A percentile compares a stretch with the other conserved stretches of the same genome.
Evolutionary conservation across 2,113 vertebrate genomes (phyloP).

Genomic region (Fregetta grallaria): DNA sequence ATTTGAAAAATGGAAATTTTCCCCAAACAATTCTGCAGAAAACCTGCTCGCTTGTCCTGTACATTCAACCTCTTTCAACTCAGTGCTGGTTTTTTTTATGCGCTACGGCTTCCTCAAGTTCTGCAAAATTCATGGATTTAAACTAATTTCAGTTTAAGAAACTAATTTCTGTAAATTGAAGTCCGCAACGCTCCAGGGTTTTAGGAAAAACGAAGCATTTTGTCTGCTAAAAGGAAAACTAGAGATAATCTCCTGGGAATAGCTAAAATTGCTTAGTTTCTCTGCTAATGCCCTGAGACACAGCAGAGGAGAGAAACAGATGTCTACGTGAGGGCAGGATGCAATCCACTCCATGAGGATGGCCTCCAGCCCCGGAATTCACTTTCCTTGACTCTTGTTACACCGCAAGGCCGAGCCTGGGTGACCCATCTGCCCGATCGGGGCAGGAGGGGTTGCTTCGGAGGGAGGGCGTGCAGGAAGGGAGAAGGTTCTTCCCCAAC

Average conservation of each 20-base stretch:
- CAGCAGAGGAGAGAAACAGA: background rate
- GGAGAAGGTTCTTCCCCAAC: background rate
- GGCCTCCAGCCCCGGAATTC: background rate
- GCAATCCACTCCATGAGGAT: background rate
- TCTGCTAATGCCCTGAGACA: background rate
- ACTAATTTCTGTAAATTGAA: background rate
- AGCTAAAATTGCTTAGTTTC: background rate
- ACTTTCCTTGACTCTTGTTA: background rate
- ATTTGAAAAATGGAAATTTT: background rate
- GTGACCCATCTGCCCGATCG: rapidly evolving
- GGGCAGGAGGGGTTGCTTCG: background rate
- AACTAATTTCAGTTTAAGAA: background rate
- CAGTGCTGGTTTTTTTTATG: background rate
- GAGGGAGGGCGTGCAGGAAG: background rate
- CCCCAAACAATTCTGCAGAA: background rate
- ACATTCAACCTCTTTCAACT: background rate
- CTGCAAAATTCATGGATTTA: background rate
- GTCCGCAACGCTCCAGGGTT: background rate
- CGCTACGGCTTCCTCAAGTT: background rate
- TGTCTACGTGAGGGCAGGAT: background rate
- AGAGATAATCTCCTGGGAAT: background rate
- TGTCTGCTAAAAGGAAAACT: background rate
- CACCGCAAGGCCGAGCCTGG: background rate
- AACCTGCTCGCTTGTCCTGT: background rate
- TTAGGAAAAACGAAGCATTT: background rate